These are phyloP conservation scores for Alosa alosa DNA, from an alignment of 2,113 vertebrate genomes.

Conservation along the genomic window DNA sequence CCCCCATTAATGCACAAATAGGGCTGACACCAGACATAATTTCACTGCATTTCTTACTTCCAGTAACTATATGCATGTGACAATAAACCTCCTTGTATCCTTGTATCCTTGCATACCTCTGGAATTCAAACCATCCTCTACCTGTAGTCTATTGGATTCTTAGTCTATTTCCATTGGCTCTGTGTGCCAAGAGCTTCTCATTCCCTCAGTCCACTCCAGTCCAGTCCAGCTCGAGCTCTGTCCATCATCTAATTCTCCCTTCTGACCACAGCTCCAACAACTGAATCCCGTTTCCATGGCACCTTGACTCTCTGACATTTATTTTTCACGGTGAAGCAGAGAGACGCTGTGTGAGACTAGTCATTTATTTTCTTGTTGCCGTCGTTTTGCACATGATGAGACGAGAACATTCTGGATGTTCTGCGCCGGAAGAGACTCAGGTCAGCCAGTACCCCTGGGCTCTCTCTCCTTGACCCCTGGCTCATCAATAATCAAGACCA, in stretches of 20 bases:
- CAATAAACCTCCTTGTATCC: too few species aligned
- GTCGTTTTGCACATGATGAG: not conserved
- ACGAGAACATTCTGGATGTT: not conserved
- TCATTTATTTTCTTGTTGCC: not conserved
- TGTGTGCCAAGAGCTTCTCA: not conserved
- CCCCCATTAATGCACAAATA: too few species aligned
- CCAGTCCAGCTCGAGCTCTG: not conserved
- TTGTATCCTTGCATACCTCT: too few species aligned
- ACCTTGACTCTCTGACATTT: constrained; percentile 58
- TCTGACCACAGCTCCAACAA: not conserved
- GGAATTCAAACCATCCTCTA: not conserved
- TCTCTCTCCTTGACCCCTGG: not conserved
- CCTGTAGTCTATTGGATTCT: not conserved
- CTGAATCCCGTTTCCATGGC: constrained; percentile 59
- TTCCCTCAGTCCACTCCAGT: not conserved
- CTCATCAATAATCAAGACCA: not conserved
- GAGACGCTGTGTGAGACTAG: not conserved
- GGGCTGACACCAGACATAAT: too few species aligned
- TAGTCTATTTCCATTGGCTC: not conserved
- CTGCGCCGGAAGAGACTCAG: not conserved
- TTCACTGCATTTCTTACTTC: too few species aligned
- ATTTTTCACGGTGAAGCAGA: constrained; percentile 43
- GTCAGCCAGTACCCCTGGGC: not conserved
- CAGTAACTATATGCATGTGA: too few species aligned
- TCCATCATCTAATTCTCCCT: not conserved